Percentiles rank a stretch among this genome's conserved stretches.
Evolutionary conservation across 2,797 vertebrate species (phyloP).

Genomic region (Podarcis lilfordi): DNA sequence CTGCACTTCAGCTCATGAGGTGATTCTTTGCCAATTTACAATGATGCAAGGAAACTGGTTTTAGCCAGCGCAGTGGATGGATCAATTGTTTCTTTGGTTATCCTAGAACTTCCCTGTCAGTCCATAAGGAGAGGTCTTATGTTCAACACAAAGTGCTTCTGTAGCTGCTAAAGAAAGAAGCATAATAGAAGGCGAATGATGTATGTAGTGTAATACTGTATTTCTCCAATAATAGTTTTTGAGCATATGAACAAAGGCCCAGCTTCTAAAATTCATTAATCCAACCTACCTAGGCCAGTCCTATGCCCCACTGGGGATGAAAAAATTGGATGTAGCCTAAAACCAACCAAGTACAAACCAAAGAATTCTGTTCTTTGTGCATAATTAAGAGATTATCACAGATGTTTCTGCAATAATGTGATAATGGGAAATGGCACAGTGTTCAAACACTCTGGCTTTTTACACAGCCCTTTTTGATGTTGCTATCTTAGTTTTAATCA

Average conservation of each 20-base stretch:
- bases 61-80: too few relatives aligned
- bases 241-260: not conserved
- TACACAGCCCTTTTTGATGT: not conserved
- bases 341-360: not conserved
- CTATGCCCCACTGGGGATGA: not conserved
- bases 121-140: too few relatives aligned
- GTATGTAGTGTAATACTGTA: not conserved
- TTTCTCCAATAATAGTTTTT: not conserved
- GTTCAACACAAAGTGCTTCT: not conserved
- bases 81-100: too few relatives aligned
- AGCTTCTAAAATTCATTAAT: not conserved
- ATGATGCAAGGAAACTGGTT: too few relatives aligned
- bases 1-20: too few relatives aligned
- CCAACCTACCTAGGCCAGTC: not conserved
- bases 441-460: not conserved
- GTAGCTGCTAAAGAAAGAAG: not conserved
- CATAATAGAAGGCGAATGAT: not conserved
- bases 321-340: not conserved
- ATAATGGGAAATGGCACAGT: not conserved
- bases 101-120: too few relatives aligned
- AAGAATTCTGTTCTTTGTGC: not conserved
- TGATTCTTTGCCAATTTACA: too few relatives aligned
- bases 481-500: not conserved
- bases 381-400: not conserved
- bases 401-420: not conserved